Evolutionary conservation across 64 coral and sea anemone species (phyloP), one percentile per base, ranked within the genome.

Genomic region (Stichodactyla helianthus): DNA sequence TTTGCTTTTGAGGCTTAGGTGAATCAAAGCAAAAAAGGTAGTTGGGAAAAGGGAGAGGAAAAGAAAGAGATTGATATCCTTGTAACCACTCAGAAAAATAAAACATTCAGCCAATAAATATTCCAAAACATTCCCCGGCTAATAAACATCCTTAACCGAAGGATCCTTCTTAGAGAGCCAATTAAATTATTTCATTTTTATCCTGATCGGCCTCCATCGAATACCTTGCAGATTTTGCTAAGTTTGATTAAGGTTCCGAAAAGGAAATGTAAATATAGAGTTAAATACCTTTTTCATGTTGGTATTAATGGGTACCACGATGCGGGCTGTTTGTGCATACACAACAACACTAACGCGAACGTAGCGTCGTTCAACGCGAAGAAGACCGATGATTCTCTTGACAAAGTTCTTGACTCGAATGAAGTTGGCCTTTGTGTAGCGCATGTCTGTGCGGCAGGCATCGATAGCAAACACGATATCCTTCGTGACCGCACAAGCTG

Each of bases 331-430:
- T 26, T 91, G 57, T 20, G 90, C 85, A 54, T 87, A 91, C 13
- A 87, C 10, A 25, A 91, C 77, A 35, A 91, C 17, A 74, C 90
- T 91, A 20, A 87, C 64, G 56, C 90, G 90, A 0, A 87, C 90
- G 16, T 61, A 64, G 7, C 78, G 85, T 0, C 51, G 12, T 9
- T 71, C 54, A 20, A 91, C 56, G 50, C 84, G 77, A 16, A 91
- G 61, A 15, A 84, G 59, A 27, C 90, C 19, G 16, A 91, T 82
- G 17, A 91, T 67, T 11, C 84, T 67, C 28, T 82, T 87, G 44
- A 91, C 50, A 77, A 91, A 91, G 51, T 82, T 86, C 85, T 91
- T 91, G n/a, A 91, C 84, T 65, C 90, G 85, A 20, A 81, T 51
- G 84, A 91, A 91, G 52, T 91, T 91, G 20, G 84, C 84, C 44